Evolutionary conservation across 2,888 invertebrate species (phyloP).

Genomic region (Mechanitis mazaeus): DNA sequence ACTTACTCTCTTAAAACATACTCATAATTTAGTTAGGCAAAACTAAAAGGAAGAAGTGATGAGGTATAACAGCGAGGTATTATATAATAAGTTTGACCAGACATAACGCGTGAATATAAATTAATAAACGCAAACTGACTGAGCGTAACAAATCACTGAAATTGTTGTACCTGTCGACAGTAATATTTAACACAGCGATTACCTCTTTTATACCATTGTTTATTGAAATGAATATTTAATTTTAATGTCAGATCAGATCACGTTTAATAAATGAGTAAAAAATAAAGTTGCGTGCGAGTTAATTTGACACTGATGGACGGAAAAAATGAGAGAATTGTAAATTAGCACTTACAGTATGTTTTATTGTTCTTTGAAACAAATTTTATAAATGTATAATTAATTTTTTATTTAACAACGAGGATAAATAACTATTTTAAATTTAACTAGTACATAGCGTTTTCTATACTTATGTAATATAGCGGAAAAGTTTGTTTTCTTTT

Average conservation of each 20-base stretch:
- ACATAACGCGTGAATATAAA: conserved; percentile 29
- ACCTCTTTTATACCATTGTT: conserved; percentile 46
- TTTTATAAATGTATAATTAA: no score
- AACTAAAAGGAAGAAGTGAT: no score
- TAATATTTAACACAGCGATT: conserved; percentile 48
- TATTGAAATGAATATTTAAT: conserved; percentile 67
- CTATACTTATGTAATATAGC: no score
- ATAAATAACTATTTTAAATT: no score
- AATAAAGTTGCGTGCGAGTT: conserved; percentile 25
- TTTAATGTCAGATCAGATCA: conserved; percentile 45
- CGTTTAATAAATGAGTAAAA: conserved; percentile 20
- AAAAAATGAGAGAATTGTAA: conserved; percentile 23
- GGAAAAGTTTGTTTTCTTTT: no score
- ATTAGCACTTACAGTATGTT: not conserved
- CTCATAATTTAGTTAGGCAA: no score
- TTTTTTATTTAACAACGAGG: no score
- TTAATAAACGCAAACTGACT: conserved; percentile 26
- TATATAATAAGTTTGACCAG: not conserved
- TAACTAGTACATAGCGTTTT: no score
- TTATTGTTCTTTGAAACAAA: not conserved
- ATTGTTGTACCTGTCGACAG: conserved; percentile 36
- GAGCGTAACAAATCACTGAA: conserved; percentile 32
- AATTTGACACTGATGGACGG: conserved; percentile 33
- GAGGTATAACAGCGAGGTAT: no score
- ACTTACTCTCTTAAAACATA: no score